Evolutionary conservation across 1,140 invertebrate genomes (phyloP).

Genomic region (Leptopilina clavipes): DNA sequence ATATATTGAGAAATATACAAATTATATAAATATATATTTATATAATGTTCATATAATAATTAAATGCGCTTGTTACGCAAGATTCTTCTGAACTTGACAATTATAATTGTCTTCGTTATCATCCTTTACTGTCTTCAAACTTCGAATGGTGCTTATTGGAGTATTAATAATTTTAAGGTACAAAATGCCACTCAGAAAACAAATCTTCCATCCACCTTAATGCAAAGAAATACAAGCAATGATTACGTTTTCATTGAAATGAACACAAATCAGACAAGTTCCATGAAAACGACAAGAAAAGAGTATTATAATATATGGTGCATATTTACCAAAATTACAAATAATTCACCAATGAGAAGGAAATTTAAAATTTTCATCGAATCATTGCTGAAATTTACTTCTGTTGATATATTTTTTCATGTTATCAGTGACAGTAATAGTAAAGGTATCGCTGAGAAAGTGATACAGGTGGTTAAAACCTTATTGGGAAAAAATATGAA

Average conservation of each 20-base stretch:
- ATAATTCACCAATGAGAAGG: conserved; percentile 76
- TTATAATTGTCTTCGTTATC: conserved; percentile 58
- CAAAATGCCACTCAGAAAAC: conserved; percentile 45
- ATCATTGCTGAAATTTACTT: conserved; percentile 75
- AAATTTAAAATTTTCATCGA: conserved; percentile 78
- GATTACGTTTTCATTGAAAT: not conserved
- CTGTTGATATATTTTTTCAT: conserved; percentile 78
- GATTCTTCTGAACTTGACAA: conserved; percentile 60
- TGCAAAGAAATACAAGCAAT: not conserved
- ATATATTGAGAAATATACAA: not conserved
- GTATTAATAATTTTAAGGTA: conserved; percentile 33
- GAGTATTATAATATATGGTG: conserved; percentile 72
- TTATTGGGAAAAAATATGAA: conserved; percentile 71
- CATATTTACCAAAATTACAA: conserved; percentile 78
- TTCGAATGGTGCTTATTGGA: conserved; percentile 58
- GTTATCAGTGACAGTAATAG: conserved; percentile 82
- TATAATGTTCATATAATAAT: conserved; percentile 47
- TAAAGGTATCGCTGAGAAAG: conserved; percentile 77
- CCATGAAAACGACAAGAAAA: conserved; percentile 28
- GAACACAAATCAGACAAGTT: not conserved
- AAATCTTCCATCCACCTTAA: conserved; percentile 40
- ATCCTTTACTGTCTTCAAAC: conserved; percentile 65
- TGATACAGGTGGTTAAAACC: conserved; percentile 73
- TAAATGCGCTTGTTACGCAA: conserved; percentile 71
- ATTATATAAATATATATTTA: not conserved